A percentile compares a stretch with the other conserved stretches of the same genome.
Conservation (phyloP, 2,113 vertebrate species). For the Saguinus imperator region DNA sequence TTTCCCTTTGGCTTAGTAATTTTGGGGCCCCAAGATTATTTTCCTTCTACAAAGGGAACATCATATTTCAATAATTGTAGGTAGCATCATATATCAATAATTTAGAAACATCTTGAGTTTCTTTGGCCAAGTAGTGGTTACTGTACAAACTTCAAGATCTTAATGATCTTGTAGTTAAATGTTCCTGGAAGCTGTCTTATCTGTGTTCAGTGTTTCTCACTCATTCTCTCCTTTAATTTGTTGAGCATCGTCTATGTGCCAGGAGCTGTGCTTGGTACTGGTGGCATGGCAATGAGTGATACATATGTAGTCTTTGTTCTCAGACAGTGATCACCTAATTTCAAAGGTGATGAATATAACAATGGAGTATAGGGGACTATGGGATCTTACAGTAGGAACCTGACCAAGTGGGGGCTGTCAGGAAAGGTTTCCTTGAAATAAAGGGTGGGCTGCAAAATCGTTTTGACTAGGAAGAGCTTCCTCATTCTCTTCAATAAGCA, state of each 20-base stretch:
- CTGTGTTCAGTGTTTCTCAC: background rate
- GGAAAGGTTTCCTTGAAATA: background rate
- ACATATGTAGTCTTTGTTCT: background rate
- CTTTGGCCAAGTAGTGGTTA: background rate
- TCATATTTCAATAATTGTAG: background rate
- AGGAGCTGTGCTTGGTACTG: background rate
- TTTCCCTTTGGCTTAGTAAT: too few species aligned
- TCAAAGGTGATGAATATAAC: background rate
- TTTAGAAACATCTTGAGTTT: background rate
- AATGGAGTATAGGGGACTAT: background rate
- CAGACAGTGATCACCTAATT: background rate
- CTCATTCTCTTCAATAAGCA: background rate
- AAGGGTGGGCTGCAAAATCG: background rate
- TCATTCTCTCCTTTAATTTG: background rate
- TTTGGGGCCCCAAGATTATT: too few species aligned
- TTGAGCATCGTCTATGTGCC: background rate
- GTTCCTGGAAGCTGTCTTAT: background rate
- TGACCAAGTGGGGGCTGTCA: background rate
- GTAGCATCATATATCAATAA: background rate
- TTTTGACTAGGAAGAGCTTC: background rate
- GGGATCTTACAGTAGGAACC: background rate
- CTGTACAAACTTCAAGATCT: background rate
- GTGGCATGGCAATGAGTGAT: background rate
- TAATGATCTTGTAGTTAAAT: background rate
- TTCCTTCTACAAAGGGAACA: background rate